Evolutionary conservation across 1,140 invertebrate genomes (phyloP), one percentile per base, ranked within the genome.

Genomic region (Ptiloglossa arizonensis): DNA sequence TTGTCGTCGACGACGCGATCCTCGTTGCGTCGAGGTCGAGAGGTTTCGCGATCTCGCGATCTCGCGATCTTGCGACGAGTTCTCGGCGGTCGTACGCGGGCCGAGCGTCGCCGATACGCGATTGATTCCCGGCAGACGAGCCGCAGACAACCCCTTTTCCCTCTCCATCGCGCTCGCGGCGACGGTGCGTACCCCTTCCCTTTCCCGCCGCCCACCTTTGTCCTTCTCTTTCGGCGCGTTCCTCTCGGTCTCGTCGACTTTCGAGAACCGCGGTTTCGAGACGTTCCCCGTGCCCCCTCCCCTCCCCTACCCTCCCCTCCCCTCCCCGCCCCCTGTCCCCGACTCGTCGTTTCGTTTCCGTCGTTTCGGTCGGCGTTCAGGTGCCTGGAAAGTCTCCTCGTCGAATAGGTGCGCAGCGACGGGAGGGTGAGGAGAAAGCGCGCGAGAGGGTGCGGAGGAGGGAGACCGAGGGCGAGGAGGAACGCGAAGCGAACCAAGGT

Each of bases 41-140:
- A 32, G 44, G 69, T 69, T 63, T 54, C 50, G 50, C 69, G 32
- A 59, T 59, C 68, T 68, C 62, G 13, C 19, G 46, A 70, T 35
- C n/a, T n/a, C n/a, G n/a, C n/a, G n/a, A n/a, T n/a, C n/a, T n/a
- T n/a, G n/a, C n/a, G n/a, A n/a, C n/a, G n/a, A n/a, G n/a, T n/a
- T n/a, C n/a, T n/a, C n/a, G n/a, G n/a, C n/a, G n/a, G n/a, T n/a
- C n/a, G n/a, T 59, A 74, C 60, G 66, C 71, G 38, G 77, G 86
- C 88, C 88, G 89, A 82, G 86, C 80, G 83, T 86, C 89, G 81
- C 89, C 88, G 89, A 86, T 82, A 82, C 81, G 85, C 87, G 91
- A 91, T 91, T 90, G 90, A 92, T 91, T 91, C 88, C 74, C 78
- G 74, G 89, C 86, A 90, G 90, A 91, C 91, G 86, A 89, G 90